phyloP scores from a whole-genome alignment of 92 coral and sea anemone species.

The Porites evermanni region DNA sequence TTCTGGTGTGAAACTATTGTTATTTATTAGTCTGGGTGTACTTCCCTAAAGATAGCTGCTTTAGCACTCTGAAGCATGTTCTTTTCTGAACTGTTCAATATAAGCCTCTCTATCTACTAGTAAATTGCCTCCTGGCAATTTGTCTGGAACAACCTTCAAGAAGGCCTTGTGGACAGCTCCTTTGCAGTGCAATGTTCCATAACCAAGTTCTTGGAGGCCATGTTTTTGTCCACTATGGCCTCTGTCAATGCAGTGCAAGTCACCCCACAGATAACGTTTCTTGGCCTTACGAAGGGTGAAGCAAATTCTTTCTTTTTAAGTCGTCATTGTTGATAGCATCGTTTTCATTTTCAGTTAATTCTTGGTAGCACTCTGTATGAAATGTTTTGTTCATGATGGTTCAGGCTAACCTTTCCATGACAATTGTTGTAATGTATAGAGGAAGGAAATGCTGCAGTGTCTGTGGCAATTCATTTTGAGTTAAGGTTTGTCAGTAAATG shows the following conservation, averaged over 20 bases:
- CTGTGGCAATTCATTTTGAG: no score
- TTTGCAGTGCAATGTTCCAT: not conserved
- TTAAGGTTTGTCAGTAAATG: no score
- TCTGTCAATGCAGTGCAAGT: not conserved
- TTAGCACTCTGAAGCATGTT: not conserved
- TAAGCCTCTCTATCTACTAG: not conserved
- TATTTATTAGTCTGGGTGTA: not conserved
- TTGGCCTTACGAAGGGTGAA: no score
- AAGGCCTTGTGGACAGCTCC: not conserved
- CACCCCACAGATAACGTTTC: not conserved
- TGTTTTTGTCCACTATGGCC: not conserved
- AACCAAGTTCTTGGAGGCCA: not conserved
- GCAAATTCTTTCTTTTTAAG: no score
- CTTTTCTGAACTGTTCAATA: not conserved
- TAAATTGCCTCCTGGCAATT: not conserved
- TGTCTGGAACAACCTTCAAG: not conserved
- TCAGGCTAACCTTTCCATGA: no score
- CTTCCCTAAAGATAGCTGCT: not conserved
- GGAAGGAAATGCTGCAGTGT: no score
- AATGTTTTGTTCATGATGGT: no score
- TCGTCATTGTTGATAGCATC: no score
- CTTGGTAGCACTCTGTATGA: no score
- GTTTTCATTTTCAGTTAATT: no score
- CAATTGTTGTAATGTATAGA: no score
- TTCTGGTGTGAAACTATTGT: no score